Evolutionary conservation across 2,797 vertebrate species (phyloP).

Genomic region (Myotis pilosus): DNA sequence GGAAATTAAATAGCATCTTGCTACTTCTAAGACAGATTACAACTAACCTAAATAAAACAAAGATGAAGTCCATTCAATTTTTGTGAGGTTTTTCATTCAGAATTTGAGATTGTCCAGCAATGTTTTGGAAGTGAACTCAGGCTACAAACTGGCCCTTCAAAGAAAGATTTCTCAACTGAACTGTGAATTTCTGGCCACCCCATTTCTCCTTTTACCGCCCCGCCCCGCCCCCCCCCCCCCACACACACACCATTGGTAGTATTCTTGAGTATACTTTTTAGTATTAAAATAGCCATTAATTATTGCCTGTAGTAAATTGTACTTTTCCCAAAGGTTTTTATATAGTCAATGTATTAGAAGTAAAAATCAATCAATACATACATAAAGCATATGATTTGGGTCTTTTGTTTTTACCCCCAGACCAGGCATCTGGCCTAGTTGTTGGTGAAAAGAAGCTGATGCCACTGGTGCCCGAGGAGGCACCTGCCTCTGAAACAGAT

Average conservation of each 20-base stretch:
- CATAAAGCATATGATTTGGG: not conserved
- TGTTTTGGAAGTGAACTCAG: not conserved
- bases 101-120: not conserved
- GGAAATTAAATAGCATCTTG: not conserved
- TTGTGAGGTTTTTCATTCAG: not conserved
- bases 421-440: constrained; percentile 58
- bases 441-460: constrained; percentile 58
- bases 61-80: not conserved
- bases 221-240: accelerated
- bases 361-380: not conserved
- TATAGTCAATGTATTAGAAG: not conserved
- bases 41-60: not conserved
- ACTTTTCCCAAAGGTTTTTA: not conserved
- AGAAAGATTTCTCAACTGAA: not conserved
- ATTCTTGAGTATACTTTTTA: not conserved
- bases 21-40: constrained; percentile 8
- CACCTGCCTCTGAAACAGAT: constrained; percentile 85
- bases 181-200: not conserved
- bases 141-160: not conserved
- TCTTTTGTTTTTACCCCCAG: constrained; percentile 60
- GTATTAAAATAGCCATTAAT: not conserved
- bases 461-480: constrained; percentile 53
- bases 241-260: not conserved
- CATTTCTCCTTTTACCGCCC: not conserved
- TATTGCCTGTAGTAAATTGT: not conserved